Base-by-base conservation (phyloP, 2,797 vertebrate genomes). In the Falco cherrug region DNA sequence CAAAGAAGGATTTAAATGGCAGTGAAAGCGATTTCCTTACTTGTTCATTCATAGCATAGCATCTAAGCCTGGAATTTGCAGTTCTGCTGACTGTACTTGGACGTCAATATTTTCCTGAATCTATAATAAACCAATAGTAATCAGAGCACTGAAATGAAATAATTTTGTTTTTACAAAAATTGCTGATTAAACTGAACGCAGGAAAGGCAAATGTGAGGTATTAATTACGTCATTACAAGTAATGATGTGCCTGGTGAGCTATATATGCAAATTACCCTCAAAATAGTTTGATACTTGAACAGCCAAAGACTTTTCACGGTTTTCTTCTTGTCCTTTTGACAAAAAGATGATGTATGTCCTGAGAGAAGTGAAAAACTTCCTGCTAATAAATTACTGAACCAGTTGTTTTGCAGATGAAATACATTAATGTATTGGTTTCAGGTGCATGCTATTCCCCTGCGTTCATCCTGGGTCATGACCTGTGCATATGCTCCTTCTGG, bases 381-480 rank as follows among this genome's bases (percentile, higher is more conserved):
- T 35, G 17, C 2, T 65, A 47, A n/a, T 22, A 19, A 64, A 29
- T 9, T 4, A 39, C 1, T 37, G 31, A 17, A 2, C 29, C 24
- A 17, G 71, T 10, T 65, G 18, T 53, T 78, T 4, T 11, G n/a
- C 37, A n/a, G 85, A 3, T 83, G 16, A 74, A 65, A 5, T 33
- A 2, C 31, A 2, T 6, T 4, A 11, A 21, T 70, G 35, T 82
- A 2, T 82, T 6, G 9, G 9, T 84, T 90, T 10, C 93, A 99
- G 99, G 99, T 99, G 96, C 99, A 99, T 8, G 99, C 99, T 95
- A 99, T 99, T 96, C 99, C 99, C 5, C 97, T 99, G 98, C 99
- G 99, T 82, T 99, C 99, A 78, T 99, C 99, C 91, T 99, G 99
- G 99, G 99, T 99, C 97, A 99, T 99, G 99, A 99, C 99, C 33